Evolutionary conservation across 2,888 invertebrate genomes (phyloP).

Genomic region (Thecocarcelia acutangulata): DNA sequence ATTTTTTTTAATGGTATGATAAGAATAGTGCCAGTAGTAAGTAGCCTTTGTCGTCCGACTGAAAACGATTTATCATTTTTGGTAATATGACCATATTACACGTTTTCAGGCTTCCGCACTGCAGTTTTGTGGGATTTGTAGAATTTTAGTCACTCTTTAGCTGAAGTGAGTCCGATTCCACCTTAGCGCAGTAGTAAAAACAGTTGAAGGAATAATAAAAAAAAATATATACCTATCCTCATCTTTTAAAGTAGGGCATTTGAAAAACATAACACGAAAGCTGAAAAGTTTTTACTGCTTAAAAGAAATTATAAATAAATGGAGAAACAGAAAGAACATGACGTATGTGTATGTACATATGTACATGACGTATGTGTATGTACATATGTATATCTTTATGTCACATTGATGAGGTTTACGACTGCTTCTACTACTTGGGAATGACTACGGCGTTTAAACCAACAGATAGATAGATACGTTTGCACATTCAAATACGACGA

Average conservation of each 20-base stretch:
- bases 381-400: slow-evolving; percentile 46
- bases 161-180: no score
- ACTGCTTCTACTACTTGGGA: slow-evolving; percentile 52
- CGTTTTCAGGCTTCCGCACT: no score
- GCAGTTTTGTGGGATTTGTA: no score
- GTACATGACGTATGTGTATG: slow-evolving; percentile 56
- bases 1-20: no score
- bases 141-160: no score
- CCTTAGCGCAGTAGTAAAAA: no score
- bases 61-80: no score
- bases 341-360: slow-evolving; percentile 49
- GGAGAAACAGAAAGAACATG: slow-evolving; percentile 49
- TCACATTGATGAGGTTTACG: slow-evolving; percentile 65
- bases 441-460: slow-evolving; percentile 47
- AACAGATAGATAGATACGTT: slow-evolving; percentile 48
- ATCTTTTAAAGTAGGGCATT: neutral
- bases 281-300: neutral
- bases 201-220: no score
- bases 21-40: no score
- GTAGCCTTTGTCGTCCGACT: no score
- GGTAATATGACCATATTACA: no score
- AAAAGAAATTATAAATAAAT: slow-evolving; percentile 11
- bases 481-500: neutral
- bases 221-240: no score
- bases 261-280: slow-evolving; percentile 8